Percentiles rank a stretch among this genome's conserved stretches.
Conservation (phyloP, 2,113 vertebrate species). For the Pteruthius melanotis region DNA sequence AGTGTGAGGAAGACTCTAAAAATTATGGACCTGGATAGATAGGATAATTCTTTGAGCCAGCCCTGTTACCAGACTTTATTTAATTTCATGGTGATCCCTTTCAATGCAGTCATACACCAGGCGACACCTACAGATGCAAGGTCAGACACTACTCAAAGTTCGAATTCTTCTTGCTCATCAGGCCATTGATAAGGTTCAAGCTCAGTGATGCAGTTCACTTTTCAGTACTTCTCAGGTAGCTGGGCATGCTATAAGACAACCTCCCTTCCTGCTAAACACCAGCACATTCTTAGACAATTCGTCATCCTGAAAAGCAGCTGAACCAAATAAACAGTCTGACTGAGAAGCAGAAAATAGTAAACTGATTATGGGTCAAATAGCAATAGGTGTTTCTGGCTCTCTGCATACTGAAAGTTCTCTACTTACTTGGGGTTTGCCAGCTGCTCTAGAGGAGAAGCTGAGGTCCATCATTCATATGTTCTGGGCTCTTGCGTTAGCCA, state of each 20-base stretch:
- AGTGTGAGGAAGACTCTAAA: background rate
- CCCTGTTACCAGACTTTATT: background rate
- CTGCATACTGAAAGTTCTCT: background rate
- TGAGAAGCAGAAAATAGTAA: constrained; percentile 51
- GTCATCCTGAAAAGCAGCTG: constrained; percentile 59
- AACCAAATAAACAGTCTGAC: constrained; percentile 52
- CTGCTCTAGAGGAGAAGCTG: background rate
- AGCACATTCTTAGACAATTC: constrained; percentile 66
- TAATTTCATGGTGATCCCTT: background rate
- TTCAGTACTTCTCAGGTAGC: background rate
- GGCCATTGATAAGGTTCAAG: background rate
- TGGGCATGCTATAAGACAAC: background rate
- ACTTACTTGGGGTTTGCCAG: background rate
- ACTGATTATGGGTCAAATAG: constrained; percentile 23
- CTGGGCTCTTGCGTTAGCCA: background rate
- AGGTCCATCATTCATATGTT: background rate
- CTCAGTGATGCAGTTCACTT: background rate
- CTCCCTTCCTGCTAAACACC: constrained; percentile 10
- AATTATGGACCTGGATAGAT: accelerated
- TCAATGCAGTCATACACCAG: background rate
- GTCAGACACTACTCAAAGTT: background rate
- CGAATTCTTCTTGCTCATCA: background rate
- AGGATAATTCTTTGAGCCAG: background rate
- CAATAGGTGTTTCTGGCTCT: constrained; percentile 19
- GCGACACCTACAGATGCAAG: background rate